These are phyloP conservation scores for Psittacus erithacus DNA, from an alignment of 2,113 vertebrate species.

Conservation along the genomic window DNA sequence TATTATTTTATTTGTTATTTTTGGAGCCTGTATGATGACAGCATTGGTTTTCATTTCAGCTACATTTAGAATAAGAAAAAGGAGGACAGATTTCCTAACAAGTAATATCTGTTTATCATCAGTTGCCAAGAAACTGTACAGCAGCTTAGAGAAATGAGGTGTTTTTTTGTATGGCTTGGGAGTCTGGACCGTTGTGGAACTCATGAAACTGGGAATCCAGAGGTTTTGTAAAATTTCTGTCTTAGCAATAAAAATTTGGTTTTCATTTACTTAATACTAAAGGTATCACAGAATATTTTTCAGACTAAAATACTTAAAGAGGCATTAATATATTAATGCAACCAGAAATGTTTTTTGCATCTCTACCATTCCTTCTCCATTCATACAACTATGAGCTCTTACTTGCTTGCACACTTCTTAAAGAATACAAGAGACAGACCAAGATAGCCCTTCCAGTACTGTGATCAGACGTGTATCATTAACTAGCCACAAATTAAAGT, in stretches of 20 bases:
- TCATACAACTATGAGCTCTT: background rate
- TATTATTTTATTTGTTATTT: conserved; percentile 35
- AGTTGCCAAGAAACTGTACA: conserved; percentile 46
- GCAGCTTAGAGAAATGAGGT: conserved; percentile 15
- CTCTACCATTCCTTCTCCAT: background rate
- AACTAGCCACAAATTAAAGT: conserved; percentile 73
- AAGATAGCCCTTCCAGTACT: conserved; percentile 40
- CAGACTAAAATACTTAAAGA: background rate
- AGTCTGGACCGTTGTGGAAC: background rate
- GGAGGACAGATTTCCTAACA: background rate
- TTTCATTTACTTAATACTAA: background rate
- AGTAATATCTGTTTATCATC: conserved; percentile 34
- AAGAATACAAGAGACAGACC: background rate
- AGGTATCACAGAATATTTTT: background rate
- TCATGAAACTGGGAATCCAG: background rate
- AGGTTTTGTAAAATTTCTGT: background rate
- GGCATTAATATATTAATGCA: background rate
- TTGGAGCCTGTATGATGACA: conserved; percentile 12
- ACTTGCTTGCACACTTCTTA: conserved; percentile 25
- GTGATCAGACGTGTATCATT: conserved; percentile 67
- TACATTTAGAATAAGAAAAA: conserved; percentile 12
- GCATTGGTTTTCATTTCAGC: conserved; percentile 16
- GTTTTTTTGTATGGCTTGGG: background rate
- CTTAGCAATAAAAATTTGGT: background rate
- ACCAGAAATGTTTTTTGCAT: background rate